phyloP scores from a whole-genome alignment of 2,888 invertebrate species.

The Aproaerema taeniolella region DNA sequence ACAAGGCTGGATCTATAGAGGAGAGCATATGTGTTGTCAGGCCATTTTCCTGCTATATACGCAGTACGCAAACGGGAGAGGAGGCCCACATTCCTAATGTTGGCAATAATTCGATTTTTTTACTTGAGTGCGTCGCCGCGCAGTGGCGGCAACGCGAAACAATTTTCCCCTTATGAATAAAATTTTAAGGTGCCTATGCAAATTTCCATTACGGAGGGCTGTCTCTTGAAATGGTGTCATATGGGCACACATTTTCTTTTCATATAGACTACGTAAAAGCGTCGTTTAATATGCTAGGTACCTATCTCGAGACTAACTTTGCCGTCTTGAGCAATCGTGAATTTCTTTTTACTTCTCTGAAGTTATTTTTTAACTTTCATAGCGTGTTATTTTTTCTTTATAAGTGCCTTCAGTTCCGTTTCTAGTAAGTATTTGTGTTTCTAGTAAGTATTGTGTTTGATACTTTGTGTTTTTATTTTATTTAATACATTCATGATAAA shows the following conservation, averaged over 20 bases:
- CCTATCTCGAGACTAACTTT: constrained; percentile 12
- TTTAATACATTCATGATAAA: no score
- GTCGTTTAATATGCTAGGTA: constrained; percentile 30
- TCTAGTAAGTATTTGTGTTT: no score
- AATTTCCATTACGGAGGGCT: constrained; percentile 66
- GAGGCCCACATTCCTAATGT: constrained; percentile 47
- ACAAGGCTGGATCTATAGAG: constrained; percentile 12
- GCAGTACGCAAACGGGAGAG: constrained; percentile 41
- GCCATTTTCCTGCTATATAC: constrained; percentile 34
- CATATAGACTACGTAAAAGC: constrained; percentile 52
- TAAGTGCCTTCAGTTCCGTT: no score
- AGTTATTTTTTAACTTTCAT: constrained; percentile 1
- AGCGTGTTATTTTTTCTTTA: no score
- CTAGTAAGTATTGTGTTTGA: no score
- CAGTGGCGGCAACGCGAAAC: constrained; percentile 48
- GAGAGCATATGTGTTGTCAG: constrained; percentile 7
- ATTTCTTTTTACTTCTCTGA: constrained; percentile 3
- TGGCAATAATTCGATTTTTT: constrained; percentile 66
- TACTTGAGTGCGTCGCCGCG: constrained; percentile 43
- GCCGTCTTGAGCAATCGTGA: constrained; percentile 8
- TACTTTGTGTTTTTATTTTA: not conserved
- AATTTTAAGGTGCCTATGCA: constrained; percentile 73
- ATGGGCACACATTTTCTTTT: constrained; percentile 59
- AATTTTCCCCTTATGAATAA: constrained; percentile 76
- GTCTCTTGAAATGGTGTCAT: constrained; percentile 62